Evolutionary conservation across 2,113 vertebrate species (phyloP).

Genomic region (Scytalopus superciliaris): DNA sequence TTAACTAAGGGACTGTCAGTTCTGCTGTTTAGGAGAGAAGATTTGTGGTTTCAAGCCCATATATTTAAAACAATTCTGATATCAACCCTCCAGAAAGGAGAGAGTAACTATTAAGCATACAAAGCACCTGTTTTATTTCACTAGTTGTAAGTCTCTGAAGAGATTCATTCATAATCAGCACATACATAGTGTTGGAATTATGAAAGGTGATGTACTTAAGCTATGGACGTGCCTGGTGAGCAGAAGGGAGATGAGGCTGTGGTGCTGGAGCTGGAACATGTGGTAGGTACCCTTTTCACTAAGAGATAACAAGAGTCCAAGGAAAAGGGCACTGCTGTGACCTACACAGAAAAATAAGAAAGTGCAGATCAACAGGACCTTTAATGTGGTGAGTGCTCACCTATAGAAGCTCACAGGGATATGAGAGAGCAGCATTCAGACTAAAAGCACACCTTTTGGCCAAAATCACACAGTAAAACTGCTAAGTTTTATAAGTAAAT

Average conservation of each 20-base stretch:
- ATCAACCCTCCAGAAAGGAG: neutral
- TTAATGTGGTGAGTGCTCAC: neutral
- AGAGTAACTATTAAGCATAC: neutral
- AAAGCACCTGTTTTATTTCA: neutral
- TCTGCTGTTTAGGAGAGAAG: neutral
- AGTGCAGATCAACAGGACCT: neutral
- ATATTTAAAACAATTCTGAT: neutral
- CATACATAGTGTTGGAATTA: neutral
- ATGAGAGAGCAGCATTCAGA: neutral
- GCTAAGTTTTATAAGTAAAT: no score
- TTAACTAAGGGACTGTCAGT: neutral
- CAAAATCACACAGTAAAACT: neutral
- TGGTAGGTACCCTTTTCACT: neutral
- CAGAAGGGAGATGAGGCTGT: neutral
- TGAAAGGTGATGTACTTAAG: neutral
- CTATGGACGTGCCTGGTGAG: neutral
- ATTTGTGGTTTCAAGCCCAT: neutral
- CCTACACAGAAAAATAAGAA: neutral
- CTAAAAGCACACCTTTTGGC: neutral
- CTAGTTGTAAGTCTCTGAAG: neutral
- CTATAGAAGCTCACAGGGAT: neutral
- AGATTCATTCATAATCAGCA: neutral
- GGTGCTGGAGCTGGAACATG: neutral
- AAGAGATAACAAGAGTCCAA: neutral
- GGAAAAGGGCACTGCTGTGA: neutral